Base-by-base conservation (phyloP, 2,797 vertebrate species). In the Taeniopygia guttata region DNA sequence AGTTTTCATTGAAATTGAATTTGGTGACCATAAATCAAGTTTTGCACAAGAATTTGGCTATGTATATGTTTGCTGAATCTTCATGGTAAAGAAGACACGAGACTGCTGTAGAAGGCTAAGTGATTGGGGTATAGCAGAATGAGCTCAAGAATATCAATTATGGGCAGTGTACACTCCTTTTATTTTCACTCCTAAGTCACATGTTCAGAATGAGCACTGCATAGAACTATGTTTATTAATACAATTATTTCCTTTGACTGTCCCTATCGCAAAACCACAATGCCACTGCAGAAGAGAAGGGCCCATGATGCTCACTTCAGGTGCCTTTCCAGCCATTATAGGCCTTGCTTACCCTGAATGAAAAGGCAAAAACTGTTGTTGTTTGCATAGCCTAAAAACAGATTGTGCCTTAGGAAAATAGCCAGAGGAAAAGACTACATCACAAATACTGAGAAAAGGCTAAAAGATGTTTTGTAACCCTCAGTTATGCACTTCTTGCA, bases 1-100 rank as follows among this genome's bases (percentile, higher is more conserved):
- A 95, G 52, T 51, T 67, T 89, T 96, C 69, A 95, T 88, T 95
- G 95, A 95, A 97, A 97, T 87, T 87, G 34, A 89, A 94, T 89
- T 90, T 40, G 7, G 52, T 91, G 94, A 64, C 62, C 78, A 93
- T 84, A 79, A 80, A 94, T 88, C 84, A 94, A 60, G 64, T 95
- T 97, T 91, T 93, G 48, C 78, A 84, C 58, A 86, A 60, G 46
- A 79, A 87, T 90, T 78, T 2, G 2, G 40, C 77, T 95, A 87
- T 72, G 48, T 69, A 74, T 63, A 67, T 25, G 51, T 89, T 96
- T 96, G 62, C 68, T 89, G 91, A 95, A 89, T 89, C 94, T 30
- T 0, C 48, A 48, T 36, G 55, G 34, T 79, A 88, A 96, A 83
- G 67, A 92, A 70, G 91, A 87, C 73, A 48, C 43, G 79, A 80